Evolutionary conservation across 2,888 invertebrate genomes (phyloP), one percentile per base, ranked within the genome.

Genomic region (Galerucella nymphaeae): DNA sequence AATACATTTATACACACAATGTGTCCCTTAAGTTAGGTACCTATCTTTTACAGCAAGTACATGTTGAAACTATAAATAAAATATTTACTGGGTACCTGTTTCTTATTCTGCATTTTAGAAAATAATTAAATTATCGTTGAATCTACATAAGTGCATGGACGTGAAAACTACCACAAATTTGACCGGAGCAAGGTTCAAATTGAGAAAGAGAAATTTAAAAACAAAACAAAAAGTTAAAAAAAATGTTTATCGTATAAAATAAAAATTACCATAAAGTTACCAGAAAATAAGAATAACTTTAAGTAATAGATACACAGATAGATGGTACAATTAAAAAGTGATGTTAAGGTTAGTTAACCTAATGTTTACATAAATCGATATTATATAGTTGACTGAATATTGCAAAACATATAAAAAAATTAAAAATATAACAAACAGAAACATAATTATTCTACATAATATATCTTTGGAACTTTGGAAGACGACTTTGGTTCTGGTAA

Each of bases 381-480:
- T 66, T 73, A 71, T 45, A 53, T 65, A 70, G 67, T 70, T 64
- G 50, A 38, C 30, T 71, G 66, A 68, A 58, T 68, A 72, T 74
- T 74, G 68, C 53, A 74, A 71, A 76, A 23, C 11, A 23, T 23
- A 16, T 23, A 16, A 61, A 48, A 58, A 61, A 18, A 57, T 41
- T 41, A 18, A 23, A 45, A 69, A 55, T 62, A 62, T 62, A 62
- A 69, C 59, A 59, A 14, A 58, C 59, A 76, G 72, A 67, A 73
- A 76, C 70, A 71, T 20, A 18, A 53, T 50, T 50, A 58, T 55
- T 30, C 16, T 8, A 45, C 42, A 66, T n/a, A 66, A 10, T 66
- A 23, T 70, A 75, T 76, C 76, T 76, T 76, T 76, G 76, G 76
- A 75, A 71, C 72, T 66, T 69, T 69, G 69, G 68, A 20, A 73